These are phyloP conservation scores for Coenobita brevimanus DNA, from an alignment of 1,140 invertebrate species.

Conservation along the genomic window DNA sequence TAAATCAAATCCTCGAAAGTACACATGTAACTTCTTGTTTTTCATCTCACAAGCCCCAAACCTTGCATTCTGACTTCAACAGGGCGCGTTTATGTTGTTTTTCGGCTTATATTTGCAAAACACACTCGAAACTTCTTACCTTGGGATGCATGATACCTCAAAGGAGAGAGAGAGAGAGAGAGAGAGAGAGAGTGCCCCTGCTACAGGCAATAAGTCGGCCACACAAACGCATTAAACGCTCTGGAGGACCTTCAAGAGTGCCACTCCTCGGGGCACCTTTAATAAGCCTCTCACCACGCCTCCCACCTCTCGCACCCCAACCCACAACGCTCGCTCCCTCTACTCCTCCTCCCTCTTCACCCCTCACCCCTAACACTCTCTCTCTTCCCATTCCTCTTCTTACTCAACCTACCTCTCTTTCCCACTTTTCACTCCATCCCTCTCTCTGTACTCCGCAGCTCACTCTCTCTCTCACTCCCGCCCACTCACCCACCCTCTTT, in stretches of 20 bases:
- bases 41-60: too few species aligned
- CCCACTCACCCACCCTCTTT: neutral
- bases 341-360: too few species aligned
- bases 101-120: too few species aligned
- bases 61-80: too few species aligned
- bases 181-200: neutral
- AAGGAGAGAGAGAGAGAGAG: too few species aligned
- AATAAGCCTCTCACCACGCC: constrained; percentile 7
- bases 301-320: neutral
- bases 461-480: neutral
- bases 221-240: constrained; percentile 16
- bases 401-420: neutral
- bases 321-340: too few species aligned
- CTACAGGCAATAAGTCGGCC: constrained; percentile 28
- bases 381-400: neutral
- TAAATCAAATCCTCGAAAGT: too few species aligned
- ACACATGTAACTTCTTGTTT: too few species aligned
- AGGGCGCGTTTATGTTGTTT: too few species aligned
- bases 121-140: too few species aligned
- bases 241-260: neutral
- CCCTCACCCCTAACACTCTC: neutral
- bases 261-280: neutral
- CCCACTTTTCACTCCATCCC: neutral
- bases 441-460: neutral
- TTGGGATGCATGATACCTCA: too few species aligned